Evolutionary conservation across 1,140 invertebrate genomes (phyloP).

Genomic region (Diplogasteroides magnus): DNA sequence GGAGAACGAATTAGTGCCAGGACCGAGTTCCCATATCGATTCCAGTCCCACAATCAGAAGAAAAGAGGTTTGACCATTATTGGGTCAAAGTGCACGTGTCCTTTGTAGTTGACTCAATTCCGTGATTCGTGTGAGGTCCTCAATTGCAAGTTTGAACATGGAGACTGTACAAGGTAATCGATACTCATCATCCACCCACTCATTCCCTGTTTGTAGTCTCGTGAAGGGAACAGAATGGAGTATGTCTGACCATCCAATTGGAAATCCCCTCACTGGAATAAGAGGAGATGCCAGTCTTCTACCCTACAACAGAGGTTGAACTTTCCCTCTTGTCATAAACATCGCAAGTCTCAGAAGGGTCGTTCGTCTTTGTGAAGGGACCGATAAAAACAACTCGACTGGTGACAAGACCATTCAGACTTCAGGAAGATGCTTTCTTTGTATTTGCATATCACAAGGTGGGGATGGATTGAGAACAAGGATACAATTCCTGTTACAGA

Average conservation of each 20-base stretch:
- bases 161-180: constrained; percentile 2
- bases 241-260: constrained; percentile 28
- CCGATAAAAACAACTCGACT: constrained; percentile 30
- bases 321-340: neutral
- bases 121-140: constrained; percentile 7
- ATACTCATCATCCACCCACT: neutral
- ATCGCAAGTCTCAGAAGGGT: constrained; percentile 23
- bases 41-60: too few species aligned
- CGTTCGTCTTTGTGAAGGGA: constrained; percentile 35
- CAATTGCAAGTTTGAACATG: constrained; percentile 8
- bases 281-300: constrained; percentile 39
- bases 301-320: constrained; percentile 33
- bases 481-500: constrained; percentile 11
- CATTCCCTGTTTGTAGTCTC: neutral
- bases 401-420: constrained; percentile 33
- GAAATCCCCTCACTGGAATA: constrained; percentile 40
- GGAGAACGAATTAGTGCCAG: too few species aligned
- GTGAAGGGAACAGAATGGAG: constrained; percentile 33
- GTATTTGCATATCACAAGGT: constrained; percentile 45
- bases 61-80: too few species aligned
- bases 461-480: neutral
- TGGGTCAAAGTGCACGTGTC: too few species aligned
- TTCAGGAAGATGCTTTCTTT: constrained; percentile 36
- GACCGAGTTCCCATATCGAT: too few species aligned
- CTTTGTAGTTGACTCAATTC: too few species aligned